These are phyloP conservation scores for Rhineura floridana DNA, from an alignment of 2,113 vertebrate genomes.

Conservation along the genomic window DNA sequence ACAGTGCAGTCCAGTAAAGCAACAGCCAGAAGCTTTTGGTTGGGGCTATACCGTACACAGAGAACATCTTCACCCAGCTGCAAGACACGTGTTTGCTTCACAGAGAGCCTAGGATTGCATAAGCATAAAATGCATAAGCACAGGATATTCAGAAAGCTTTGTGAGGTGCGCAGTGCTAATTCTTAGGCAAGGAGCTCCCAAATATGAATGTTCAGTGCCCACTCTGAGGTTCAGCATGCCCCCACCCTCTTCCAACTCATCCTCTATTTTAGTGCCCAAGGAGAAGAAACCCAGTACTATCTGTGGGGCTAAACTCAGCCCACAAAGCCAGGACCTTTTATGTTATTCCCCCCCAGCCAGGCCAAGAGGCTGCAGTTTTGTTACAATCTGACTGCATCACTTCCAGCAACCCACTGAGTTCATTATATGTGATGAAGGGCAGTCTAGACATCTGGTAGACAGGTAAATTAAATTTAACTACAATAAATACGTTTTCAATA, in stretches of 20 bases:
- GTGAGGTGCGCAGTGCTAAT: background rate
- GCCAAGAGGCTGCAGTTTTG: background rate
- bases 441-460: too few relatives aligned
- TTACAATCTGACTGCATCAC: background rate
- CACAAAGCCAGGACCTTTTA: background rate
- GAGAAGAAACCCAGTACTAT: background rate
- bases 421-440: too few relatives aligned
- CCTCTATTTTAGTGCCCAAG: background rate
- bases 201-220: too few relatives aligned
- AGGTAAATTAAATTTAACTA: too few relatives aligned
- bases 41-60: slow-evolving; percentile 89
- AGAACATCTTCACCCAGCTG: slow-evolving; percentile 95
- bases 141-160: background rate
- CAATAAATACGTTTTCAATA: too few relatives aligned
- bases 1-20: slow-evolving; percentile 94
- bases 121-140: background rate
- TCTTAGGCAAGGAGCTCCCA: background rate
- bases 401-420: background rate
- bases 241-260: too few relatives aligned
- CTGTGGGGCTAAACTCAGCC: background rate
- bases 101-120: slow-evolving; percentile 77
- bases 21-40: slow-evolving; percentile 87
- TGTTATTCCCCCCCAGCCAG: background rate
- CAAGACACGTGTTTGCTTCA: slow-evolving; percentile 87
- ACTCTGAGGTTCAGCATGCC: background rate